phyloP scores from a whole-genome alignment of 30 jellyfish, hydroid and myxozoan species.

The Pseudorhiza aurosa region DNA sequence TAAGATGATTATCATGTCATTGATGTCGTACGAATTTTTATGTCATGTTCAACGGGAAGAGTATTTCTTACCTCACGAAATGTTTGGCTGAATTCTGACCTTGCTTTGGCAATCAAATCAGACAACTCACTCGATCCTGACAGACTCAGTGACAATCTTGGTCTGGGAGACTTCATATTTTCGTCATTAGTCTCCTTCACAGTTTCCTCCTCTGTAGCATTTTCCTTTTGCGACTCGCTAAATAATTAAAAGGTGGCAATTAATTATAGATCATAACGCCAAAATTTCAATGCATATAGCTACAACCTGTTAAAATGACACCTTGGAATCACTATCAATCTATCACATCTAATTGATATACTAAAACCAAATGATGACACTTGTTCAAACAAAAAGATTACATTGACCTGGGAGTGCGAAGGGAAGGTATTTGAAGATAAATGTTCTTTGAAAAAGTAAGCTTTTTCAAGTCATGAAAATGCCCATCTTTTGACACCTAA shows the following conservation, averaged over 20 bases:
- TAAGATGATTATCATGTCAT: no score
- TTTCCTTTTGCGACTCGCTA: neutral
- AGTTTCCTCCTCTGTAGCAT: neutral
- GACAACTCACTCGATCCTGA: slow-evolving; percentile 47
- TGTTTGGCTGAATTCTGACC: slow-evolving; percentile 58
- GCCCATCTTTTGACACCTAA: no score
- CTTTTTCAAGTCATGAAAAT: no score
- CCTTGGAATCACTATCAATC: neutral
- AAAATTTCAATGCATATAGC: neutral
- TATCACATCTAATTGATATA: no score
- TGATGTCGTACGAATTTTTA: no score
- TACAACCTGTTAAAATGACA: neutral
- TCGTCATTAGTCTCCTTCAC: slow-evolving; percentile 2
- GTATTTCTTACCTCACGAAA: slow-evolving; percentile 35
- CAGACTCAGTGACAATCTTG: slow-evolving; percentile 53
- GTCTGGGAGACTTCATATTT: slow-evolving; percentile 12
- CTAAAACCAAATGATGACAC: no score
- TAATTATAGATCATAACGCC: neutral
- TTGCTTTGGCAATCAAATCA: slow-evolving; percentile 60
- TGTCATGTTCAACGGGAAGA: no score
- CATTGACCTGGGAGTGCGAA: no score
- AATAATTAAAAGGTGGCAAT: neutral
- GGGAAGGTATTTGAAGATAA: no score
- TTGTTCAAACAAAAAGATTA: no score
- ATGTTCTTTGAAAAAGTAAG: no score